Conservation (phyloP, 2,797 vertebrate genomes). For the Vireo griseus region DNA sequence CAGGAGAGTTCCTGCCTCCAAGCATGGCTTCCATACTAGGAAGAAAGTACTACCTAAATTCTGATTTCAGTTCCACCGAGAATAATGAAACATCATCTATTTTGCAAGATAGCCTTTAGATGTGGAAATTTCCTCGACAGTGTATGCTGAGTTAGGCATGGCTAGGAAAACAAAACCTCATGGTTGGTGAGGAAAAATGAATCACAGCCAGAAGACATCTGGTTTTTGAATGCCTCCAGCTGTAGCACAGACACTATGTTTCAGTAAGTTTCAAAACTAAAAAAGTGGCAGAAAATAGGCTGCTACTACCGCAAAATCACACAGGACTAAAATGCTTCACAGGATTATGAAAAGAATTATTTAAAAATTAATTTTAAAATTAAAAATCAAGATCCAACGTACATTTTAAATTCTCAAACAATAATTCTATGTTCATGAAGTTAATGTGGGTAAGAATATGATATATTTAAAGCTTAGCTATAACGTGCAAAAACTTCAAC, state of each 20-base stretch:
- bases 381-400: constrained; percentile 12
- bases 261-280: neutral
- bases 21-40: neutral
- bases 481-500: neutral
- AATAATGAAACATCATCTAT: neutral
- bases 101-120: neutral
- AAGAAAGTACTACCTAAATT: neutral
- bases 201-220: neutral
- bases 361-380: constrained; percentile 28
- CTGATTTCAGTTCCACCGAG: neutral
- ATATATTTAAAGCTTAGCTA: neutral
- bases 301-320: neutral
- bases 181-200: neutral
- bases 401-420: constrained; percentile 25
- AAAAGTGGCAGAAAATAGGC: neutral
- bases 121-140: neutral
- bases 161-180: neutral
- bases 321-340: neutral
- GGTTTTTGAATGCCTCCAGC: neutral
- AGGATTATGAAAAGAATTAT: neutral
- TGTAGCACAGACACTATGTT: neutral
- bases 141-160: neutral
- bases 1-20: neutral
- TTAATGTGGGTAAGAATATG: neutral
- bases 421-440: neutral